Evolutionary conservation across 2,888 invertebrate genomes (phyloP), one percentile per base, ranked within the genome.

Genomic region (Oligia strigilis): DNA sequence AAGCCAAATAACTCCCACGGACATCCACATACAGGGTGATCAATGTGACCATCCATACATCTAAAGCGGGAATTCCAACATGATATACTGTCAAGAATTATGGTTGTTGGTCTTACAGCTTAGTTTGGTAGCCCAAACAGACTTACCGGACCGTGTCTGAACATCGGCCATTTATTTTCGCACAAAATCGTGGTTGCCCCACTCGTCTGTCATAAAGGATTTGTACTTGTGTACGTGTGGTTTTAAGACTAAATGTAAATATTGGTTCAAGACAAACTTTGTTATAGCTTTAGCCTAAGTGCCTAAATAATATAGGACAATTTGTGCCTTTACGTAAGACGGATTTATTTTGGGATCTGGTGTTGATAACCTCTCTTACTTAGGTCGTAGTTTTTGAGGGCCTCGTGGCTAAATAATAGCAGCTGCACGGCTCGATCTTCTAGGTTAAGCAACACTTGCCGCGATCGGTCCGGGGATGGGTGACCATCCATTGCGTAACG

Each of bases 151-250:
- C 70, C 66, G 43, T 58, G 65, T 62, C 66, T 46, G 76, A 66
- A 83, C 75, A 77, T 64, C 67, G 77, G 76, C 80, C 77, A 85
- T 85, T 84, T 77, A 73, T 85, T 77, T 75, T 64, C 80, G 65
- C 62, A 77, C 43, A 78, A 87, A 85, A 77, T 84, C 84, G 84
- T 87, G 77, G 85, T 64, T 58, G 77, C 75, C 76, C 75, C 49
- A 77, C 67, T 52, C 87, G 75, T 85, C 84, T 62, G 66, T 87
- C 84, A 87, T 71, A 49, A 40, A 13, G 64, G 52, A 19, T 79
- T 29, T 80, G 40, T 66, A 19, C 60, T 40, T 84, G 52, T 80
- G 19, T 70, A 52, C 60, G 13, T 82, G 58, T 40, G 72, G 87
- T 73, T 71, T 65, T 46, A 72, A 83, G 72, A 49, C 55, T 36